These are phyloP conservation scores for Drosophila nigritarsus DNA, from an alignment of 2,888 invertebrate genomes.

Conservation along the genomic window DNA sequence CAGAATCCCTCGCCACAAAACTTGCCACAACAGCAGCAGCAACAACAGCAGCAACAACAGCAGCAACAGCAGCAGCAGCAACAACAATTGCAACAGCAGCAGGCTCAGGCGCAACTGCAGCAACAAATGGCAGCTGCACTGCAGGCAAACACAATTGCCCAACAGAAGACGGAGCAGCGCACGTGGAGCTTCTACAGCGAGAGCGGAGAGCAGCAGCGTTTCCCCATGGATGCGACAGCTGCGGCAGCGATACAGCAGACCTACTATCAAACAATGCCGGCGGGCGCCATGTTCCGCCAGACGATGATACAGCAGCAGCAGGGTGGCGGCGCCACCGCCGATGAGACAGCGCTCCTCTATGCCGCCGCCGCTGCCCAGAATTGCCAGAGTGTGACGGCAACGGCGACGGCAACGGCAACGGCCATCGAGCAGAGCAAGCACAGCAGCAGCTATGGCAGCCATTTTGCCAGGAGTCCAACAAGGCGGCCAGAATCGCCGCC, in stretches of 20 bases:
- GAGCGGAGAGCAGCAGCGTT: slow-evolving; percentile 81
- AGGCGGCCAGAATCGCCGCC: slow-evolving; percentile 89
- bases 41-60: slow-evolving; percentile 65
- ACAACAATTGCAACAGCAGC: slow-evolving; percentile 58
- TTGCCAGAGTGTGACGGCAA: slow-evolving; percentile 81
- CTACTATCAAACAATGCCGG: slow-evolving; percentile 84
- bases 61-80: slow-evolving; percentile 62
- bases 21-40: slow-evolving; percentile 68
- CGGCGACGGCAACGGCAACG: slow-evolving; percentile 45
- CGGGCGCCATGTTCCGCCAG: slow-evolving; percentile 83
- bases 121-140: slow-evolving; percentile 63
- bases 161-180: slow-evolving; percentile 84
- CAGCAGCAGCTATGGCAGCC: slow-evolving; percentile 80
- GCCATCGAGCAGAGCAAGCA: slow-evolving; percentile 81
- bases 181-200: slow-evolving; percentile 84
- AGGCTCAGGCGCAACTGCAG: slow-evolving; percentile 55
- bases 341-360: slow-evolving; percentile 83
- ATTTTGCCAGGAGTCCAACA: slow-evolving; percentile 85
- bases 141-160: slow-evolving; percentile 79
- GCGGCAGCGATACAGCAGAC: slow-evolving; percentile 78
- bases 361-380: slow-evolving; percentile 81
- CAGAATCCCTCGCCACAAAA: slow-evolving; percentile 82
- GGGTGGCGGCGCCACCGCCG: slow-evolving; percentile 39
- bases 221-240: slow-evolving; percentile 78
- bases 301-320: slow-evolving; percentile 84